A percentile compares a stretch with the other conserved stretches of the same genome.
Evolutionary conservation across 2,113 vertebrate species (phyloP).

Genomic region (Leiothrix lutea): DNA sequence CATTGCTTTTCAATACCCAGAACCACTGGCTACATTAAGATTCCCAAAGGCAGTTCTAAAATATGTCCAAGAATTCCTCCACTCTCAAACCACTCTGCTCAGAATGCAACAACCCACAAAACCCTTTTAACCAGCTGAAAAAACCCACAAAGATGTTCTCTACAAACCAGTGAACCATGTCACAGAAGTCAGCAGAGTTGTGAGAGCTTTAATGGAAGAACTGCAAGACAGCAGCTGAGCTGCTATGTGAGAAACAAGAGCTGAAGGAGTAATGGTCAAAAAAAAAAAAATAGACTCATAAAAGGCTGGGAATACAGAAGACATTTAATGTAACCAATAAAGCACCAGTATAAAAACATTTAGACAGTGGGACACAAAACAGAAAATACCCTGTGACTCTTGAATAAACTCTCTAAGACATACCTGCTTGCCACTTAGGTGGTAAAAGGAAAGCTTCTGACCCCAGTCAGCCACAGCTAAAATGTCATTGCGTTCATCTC

Average conservation of each 20-base stretch:
- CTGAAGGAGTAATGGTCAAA: neutral
- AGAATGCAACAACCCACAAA: neutral
- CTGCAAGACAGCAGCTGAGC: neutral
- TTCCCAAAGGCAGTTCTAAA: neutral
- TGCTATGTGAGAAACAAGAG: neutral
- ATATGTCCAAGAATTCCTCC: neutral
- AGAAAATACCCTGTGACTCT: neutral
- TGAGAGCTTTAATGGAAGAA: neutral
- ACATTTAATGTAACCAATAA: neutral
- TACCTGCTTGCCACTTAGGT: conserved; percentile 97
- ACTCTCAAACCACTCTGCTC: neutral
- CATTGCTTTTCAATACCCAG: neutral
- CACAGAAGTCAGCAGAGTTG: neutral
- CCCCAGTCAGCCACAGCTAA: conserved; percentile 97
- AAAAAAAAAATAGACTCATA: neutral
- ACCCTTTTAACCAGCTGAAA: neutral
- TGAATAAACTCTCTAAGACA: neutral
- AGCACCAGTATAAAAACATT: neutral
- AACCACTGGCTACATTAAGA: neutral
- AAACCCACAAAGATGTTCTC: neutral
- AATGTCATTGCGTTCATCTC: conserved; percentile 95
- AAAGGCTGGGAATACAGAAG: neutral
- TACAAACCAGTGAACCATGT: neutral
- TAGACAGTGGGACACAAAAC: neutral
- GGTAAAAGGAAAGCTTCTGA: conserved; percentile 95